Percentiles rank a stretch among this genome's conserved stretches.
These are phyloP conservation scores for Penaeus indicus DNA, from an alignment of 1,140 invertebrate genomes.

Conservation along the genomic window DNA sequence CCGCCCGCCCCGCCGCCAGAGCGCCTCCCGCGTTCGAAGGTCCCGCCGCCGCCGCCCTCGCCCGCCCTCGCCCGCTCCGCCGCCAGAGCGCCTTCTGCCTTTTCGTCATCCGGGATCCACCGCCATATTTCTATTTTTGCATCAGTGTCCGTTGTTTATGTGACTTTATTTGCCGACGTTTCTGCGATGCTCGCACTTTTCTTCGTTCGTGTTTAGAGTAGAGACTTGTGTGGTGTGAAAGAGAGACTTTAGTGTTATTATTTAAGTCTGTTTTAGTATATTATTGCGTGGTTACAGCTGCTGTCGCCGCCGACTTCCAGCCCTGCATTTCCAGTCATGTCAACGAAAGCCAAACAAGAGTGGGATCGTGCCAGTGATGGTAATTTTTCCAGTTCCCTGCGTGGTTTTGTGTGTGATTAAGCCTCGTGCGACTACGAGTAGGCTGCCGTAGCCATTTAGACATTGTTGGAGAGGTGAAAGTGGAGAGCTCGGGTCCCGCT, in stretches of 20 bases:
- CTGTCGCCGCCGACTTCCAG: constrained; percentile 30
- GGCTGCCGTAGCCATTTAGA: no score
- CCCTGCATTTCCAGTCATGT: constrained; percentile 44
- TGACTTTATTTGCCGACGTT: constrained; percentile 49
- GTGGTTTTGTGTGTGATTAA: not conserved
- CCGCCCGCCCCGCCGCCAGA: not conserved
- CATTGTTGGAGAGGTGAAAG: constrained; percentile 6
- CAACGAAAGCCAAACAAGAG: constrained; percentile 45
- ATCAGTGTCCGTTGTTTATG: constrained; percentile 64
- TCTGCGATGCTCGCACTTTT: constrained; percentile 12
- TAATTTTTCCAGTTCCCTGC: not conserved
- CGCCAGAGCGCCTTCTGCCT: constrained; percentile 46
- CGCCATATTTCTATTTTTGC: constrained; percentile 64
- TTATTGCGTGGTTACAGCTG: constrained; percentile 28
- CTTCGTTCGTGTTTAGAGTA: constrained; percentile 42
- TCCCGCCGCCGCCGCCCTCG: not conserved
- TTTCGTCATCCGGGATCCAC: constrained; percentile 61
- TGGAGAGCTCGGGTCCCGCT: not conserved
- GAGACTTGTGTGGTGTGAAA: constrained; percentile 31
- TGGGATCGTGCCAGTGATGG: constrained; percentile 23
- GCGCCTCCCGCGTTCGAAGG: not conserved
- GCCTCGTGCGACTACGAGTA: not conserved
- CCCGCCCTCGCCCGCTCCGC: not conserved
- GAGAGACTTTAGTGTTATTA: not conserved
- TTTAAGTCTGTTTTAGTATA: constrained; percentile 27